Conservation (phyloP, 2,888 invertebrate species). For the Caenorhabditis sp. region DNA sequence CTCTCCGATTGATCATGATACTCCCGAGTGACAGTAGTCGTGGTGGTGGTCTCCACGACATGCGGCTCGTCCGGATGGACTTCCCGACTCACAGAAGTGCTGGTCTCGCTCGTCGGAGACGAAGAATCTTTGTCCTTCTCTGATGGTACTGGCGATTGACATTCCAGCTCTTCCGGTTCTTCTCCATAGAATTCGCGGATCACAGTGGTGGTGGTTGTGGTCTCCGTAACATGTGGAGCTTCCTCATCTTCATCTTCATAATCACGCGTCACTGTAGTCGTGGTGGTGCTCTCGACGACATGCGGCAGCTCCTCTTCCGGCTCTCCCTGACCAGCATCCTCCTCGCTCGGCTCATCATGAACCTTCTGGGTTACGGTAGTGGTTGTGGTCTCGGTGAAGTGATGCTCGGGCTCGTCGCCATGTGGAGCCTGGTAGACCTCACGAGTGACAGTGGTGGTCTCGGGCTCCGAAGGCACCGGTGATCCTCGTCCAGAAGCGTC, state of each 20-base stretch:
- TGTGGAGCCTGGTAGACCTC: too few species aligned
- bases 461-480: too few species aligned
- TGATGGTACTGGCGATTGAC: not conserved
- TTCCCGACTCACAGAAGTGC: not conserved
- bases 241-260: conserved; percentile 7
- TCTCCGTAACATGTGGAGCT: not conserved
- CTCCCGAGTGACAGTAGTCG: conserved; percentile 7
- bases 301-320: not conserved
- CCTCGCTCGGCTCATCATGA: not conserved
- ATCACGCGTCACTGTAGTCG: not conserved
- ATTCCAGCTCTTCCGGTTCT: not conserved
- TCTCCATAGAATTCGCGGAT: not conserved
- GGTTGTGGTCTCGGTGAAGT: too few species aligned
- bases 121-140: not conserved
- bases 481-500: too few species aligned
- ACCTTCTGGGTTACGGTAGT: too few species aligned
- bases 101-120: not conserved
- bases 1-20: too few species aligned
- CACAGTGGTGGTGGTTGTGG: conserved; percentile 4
- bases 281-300: conserved; percentile 28
- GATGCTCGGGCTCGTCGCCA: too few species aligned
- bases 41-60: conserved; percentile 18
- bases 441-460: too few species aligned
- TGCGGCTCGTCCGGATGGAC: not conserved
- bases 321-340: too few species aligned